Percentiles rank a stretch among this genome's conserved stretches.
Conservation (phyloP, 2,113 vertebrate genomes). For the Pseudois nayaur region DNA sequence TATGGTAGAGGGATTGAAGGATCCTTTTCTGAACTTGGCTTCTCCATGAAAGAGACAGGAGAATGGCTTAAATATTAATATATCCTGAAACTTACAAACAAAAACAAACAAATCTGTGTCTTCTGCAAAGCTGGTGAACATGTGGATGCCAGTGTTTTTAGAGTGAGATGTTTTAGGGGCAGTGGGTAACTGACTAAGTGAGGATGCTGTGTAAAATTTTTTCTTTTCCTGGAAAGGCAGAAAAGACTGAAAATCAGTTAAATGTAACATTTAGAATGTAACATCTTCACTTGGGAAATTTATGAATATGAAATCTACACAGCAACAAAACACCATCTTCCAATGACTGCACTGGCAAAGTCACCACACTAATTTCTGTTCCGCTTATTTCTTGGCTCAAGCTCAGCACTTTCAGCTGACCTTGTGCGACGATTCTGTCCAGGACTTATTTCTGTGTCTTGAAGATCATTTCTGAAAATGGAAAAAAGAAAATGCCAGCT, state of each 20-base stretch:
- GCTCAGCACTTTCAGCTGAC: rapidly evolving
- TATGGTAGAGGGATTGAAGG: neutral
- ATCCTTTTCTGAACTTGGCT: neutral
- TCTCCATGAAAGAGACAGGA: neutral
- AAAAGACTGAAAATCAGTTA: neutral
- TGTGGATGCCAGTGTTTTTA: neutral
- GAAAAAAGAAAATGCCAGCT: neutral
- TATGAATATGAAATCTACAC: neutral
- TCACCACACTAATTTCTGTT: slow-evolving; percentile 61
- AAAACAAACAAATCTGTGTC: neutral
- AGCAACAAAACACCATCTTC: rapidly evolving
- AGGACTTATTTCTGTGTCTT: neutral
- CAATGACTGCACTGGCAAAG: rapidly evolving
- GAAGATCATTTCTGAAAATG: slow-evolving; percentile 23
- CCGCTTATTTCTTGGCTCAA: slow-evolving; percentile 65
- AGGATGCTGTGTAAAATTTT: neutral
- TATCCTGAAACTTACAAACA: slow-evolving; percentile 18
- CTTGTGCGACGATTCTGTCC: neutral
- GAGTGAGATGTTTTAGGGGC: neutral
- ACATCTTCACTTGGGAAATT: neutral
- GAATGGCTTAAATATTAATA: neutral
- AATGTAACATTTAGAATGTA: neutral
- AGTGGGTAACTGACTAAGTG: neutral
- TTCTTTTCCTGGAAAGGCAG: neutral
- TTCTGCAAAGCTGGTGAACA: neutral